Evolutionary conservation across 2,888 invertebrate genomes (phyloP).

Genomic region (Brachypterus glaber): DNA sequence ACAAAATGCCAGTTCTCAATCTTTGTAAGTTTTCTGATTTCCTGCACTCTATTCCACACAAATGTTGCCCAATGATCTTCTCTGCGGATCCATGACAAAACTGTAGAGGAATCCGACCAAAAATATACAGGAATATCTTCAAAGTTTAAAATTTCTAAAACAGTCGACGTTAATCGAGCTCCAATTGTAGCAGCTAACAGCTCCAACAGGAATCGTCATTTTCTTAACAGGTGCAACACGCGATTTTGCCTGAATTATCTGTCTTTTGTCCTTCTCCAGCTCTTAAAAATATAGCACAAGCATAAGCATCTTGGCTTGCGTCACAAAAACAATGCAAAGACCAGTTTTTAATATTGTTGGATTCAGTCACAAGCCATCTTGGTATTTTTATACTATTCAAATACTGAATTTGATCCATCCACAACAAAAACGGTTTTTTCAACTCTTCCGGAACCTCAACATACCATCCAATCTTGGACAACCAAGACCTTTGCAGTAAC

Average conservation of each 20-base stretch:
- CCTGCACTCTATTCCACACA: no score
- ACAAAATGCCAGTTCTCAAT: conserved; percentile 8
- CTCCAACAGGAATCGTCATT: conserved; percentile 25
- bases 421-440: conserved; percentile 16
- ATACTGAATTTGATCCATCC: conserved; percentile 10
- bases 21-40: conserved; percentile 10
- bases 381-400: conserved; percentile 9
- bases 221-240: conserved; percentile 26
- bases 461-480: conserved; percentile 12
- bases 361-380: conserved; percentile 6
- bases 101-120: conserved; percentile 11
- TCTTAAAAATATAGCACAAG: conserved; percentile 6
- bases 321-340: conserved; percentile 9
- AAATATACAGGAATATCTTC: no score
- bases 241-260: conserved; percentile 20
- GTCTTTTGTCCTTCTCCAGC: conserved; percentile 1
- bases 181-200: conserved; percentile 26
- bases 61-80: conserved; percentile 11
- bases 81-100: conserved; percentile 9
- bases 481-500: conserved; percentile 19
- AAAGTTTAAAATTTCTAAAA: no score
- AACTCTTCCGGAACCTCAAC: conserved; percentile 11
- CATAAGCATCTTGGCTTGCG: conserved; percentile 5
- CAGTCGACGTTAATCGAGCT: no score
- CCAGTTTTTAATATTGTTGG: background rate